Evolutionary conservation across 2,888 invertebrate species (phyloP).

Genomic region (Zygogramma bicolorata): DNA sequence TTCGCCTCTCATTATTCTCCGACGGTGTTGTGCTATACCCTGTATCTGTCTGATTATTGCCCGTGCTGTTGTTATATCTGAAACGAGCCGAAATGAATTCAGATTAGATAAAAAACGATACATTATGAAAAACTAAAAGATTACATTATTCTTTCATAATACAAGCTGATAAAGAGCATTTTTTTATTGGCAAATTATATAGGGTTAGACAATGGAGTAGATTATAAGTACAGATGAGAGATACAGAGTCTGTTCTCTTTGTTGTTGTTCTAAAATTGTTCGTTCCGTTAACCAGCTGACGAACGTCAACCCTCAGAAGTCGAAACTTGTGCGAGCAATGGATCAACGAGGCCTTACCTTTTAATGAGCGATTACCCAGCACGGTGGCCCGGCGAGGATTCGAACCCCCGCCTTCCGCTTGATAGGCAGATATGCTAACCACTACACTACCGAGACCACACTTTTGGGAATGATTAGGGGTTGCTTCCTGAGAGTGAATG

Average conservation of each 20-base stretch:
- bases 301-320: too few species aligned
- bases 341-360: too few species aligned
- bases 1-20: slow-evolving; percentile 59
- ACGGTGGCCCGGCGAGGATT: too few species aligned
- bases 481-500: too few species aligned
- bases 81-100: slow-evolving; percentile 21
- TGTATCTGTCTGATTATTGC: slow-evolving; percentile 62
- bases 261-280: too few species aligned
- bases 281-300: too few species aligned
- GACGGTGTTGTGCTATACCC: slow-evolving; percentile 65
- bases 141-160: neutral
- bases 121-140: neutral
- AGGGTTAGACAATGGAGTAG: neutral
- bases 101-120: neutral
- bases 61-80: slow-evolving; percentile 64
- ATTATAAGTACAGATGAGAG: neutral
- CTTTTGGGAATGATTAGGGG: too few species aligned
- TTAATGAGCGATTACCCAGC: too few species aligned
- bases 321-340: too few species aligned
- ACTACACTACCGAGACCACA: too few species aligned
- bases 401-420: too few species aligned
- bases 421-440: too few species aligned
- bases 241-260: neutral
- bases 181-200: neutral
- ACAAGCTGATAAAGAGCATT: neutral